phyloP scores from a whole-genome alignment of 1,140 invertebrate species.

The Caerostris extrusa region DNA sequence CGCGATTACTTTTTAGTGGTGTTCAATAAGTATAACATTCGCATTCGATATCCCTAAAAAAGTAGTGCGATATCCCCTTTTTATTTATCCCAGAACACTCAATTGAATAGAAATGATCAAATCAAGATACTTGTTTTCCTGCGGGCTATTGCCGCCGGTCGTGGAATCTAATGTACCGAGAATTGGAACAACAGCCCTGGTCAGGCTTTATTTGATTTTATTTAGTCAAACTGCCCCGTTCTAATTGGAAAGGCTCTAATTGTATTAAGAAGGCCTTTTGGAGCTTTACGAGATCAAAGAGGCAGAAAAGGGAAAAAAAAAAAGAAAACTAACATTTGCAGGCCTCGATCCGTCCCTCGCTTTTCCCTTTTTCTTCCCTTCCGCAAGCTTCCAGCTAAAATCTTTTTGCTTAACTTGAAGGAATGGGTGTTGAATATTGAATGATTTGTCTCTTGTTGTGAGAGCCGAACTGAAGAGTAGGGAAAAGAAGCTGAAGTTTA shows the following conservation, averaged over 20 bases:
- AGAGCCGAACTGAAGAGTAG: not conserved
- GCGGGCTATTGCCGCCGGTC: not conserved
- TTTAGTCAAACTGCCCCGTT: slow-evolving; percentile 67
- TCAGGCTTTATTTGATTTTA: slow-evolving; percentile 50
- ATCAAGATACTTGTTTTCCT: slow-evolving; percentile 52
- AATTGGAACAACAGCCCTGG: slow-evolving; percentile 52
- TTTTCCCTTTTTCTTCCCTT: not conserved
- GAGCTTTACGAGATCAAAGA: slow-evolving; percentile 60
- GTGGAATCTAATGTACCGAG: slow-evolving; percentile 32
- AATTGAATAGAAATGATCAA: slow-evolving; percentile 64
- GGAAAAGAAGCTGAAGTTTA: not conserved
- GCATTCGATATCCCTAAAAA: not conserved
- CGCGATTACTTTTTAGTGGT: too few relatives aligned
- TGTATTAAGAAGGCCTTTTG: slow-evolving; percentile 57
- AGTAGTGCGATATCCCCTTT: not conserved
- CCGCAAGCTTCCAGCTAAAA: not conserved
- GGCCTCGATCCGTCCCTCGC: not conserved
- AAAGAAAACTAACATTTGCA: not conserved
- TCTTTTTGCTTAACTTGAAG: slow-evolving; percentile 49
- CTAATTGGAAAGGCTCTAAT: slow-evolving; percentile 74
- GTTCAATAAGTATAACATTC: not conserved
- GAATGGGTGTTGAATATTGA: slow-evolving; percentile 52
- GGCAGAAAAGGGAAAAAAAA: not conserved
- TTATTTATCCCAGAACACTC: not conserved
- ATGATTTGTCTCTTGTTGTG: slow-evolving; percentile 27